phyloP scores from a whole-genome alignment of 1,140 invertebrate species.

The Dolichoris vasculosae region DNA sequence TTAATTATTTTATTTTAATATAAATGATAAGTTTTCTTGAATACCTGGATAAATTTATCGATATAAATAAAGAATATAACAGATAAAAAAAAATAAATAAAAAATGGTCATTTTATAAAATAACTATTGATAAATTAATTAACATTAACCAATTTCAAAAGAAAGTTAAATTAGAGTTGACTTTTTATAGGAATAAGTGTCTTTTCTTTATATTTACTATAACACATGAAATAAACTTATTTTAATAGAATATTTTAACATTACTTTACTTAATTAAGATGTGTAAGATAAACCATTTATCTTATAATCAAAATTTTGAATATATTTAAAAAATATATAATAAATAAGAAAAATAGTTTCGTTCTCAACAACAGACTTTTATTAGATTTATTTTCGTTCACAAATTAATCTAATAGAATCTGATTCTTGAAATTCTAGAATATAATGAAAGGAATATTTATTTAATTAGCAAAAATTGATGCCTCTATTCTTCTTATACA shows the following conservation, averaged over 20 bases:
- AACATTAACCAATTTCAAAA: background rate
- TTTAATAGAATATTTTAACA: background rate
- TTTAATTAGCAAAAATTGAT: slow-evolving; percentile 1
- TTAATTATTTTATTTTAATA: background rate
- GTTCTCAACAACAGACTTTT: background rate
- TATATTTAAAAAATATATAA: background rate
- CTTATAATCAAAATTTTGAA: background rate
- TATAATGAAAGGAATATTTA: background rate
- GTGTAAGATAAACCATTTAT: background rate
- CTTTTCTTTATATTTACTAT: background rate
- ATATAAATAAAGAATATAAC: background rate
- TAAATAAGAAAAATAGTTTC: background rate
- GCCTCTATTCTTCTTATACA: background rate
- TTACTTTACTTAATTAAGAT: background rate
- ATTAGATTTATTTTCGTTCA: background rate
- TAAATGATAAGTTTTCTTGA: background rate
- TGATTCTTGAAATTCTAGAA: background rate
- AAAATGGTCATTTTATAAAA: background rate
- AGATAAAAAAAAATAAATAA: background rate
- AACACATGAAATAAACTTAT: background rate
- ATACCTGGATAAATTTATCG: background rate
- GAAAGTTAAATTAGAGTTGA: background rate
- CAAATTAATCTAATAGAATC: background rate
- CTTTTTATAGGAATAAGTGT: background rate
- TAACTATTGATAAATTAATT: too few relatives aligned